phyloP scores from a whole-genome alignment of 1,140 invertebrate species.

The Drosophila cardini region DNA sequence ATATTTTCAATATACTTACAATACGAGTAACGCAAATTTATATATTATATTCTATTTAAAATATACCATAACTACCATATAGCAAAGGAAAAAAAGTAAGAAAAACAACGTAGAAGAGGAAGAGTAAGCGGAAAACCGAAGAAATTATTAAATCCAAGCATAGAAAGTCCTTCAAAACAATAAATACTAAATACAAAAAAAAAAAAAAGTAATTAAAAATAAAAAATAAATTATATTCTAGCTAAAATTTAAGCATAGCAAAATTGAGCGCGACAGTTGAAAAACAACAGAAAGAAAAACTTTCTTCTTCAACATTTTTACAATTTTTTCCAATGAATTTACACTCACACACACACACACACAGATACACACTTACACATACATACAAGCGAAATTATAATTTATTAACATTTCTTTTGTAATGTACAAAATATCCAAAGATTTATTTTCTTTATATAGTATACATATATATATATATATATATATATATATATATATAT shows the following conservation, averaged over 20 bases:
- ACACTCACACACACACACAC: constrained; percentile 30
- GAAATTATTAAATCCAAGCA: constrained; percentile 14
- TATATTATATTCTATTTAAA: constrained; percentile 45
- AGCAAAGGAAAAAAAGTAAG: constrained; percentile 29
- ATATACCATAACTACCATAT: constrained; percentile 42
- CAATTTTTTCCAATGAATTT: constrained; percentile 34
- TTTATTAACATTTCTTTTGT: constrained; percentile 40
- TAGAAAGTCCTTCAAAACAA: constrained; percentile 34
- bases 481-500: constrained; percentile 8
- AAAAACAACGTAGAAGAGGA: not conserved
- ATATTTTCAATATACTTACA: constrained; percentile 28
- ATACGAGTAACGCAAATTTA: constrained; percentile 36
- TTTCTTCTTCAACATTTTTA: constrained; percentile 30
- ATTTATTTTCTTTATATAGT: constrained; percentile 48
- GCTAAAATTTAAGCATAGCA: constrained; percentile 60
- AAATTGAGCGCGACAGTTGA: constrained; percentile 46
- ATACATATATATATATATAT: constrained; percentile 3
- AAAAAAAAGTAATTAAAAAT: not conserved
- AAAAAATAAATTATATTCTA: constrained; percentile 36
- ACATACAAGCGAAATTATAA: constrained; percentile 35
- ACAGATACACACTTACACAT: constrained; percentile 25
- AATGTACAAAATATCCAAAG: constrained; percentile 49
- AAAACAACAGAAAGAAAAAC: constrained; percentile 4
- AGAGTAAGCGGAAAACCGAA: not conserved
- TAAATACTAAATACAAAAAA: not conserved